Conservation (phyloP, 2,113 vertebrate genomes). For the Xenopus laevis region DNA sequence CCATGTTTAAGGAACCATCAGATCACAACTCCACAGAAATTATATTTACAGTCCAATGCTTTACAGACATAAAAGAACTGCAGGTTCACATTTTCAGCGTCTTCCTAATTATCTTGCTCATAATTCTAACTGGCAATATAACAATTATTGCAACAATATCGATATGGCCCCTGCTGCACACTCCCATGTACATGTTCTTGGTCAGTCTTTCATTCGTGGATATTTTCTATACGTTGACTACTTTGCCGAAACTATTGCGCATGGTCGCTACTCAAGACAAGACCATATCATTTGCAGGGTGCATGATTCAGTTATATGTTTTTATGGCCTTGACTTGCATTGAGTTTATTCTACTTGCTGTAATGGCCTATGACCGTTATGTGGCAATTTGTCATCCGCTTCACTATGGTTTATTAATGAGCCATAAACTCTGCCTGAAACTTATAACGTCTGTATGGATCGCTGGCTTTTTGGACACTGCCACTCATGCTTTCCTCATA, state of each 20-base stretch:
- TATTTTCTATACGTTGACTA: neutral
- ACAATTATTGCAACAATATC: neutral
- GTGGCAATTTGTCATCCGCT: too few relatives aligned
- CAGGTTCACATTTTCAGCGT: neutral
- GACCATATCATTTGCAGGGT: too few relatives aligned
- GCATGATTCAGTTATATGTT: too few relatives aligned
- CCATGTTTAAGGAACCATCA: too few relatives aligned
- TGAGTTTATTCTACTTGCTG: too few relatives aligned
- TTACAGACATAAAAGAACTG: neutral
- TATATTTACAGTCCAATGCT: neutral
- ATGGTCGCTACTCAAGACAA: neutral
- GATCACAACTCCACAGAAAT: too few relatives aligned
- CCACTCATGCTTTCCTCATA: conserved; percentile 2
- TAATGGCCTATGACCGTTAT: too few relatives aligned
- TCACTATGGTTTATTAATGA: too few relatives aligned
- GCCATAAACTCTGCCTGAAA: too few relatives aligned
- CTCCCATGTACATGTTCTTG: conserved; percentile 25
- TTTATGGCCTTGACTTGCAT: too few relatives aligned
- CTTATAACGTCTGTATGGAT: too few relatives aligned
- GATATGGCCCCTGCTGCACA: neutral
- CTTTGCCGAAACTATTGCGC: neutral
- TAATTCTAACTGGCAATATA: conserved; percentile 2
- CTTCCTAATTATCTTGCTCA: neutral
- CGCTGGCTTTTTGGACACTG: neutral
- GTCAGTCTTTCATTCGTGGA: conserved; percentile 9